Percentiles rank a stretch among this genome's conserved stretches.
Conservation (phyloP, 1,140 invertebrate genomes). For the Drosophila nigromelanica region DNA sequence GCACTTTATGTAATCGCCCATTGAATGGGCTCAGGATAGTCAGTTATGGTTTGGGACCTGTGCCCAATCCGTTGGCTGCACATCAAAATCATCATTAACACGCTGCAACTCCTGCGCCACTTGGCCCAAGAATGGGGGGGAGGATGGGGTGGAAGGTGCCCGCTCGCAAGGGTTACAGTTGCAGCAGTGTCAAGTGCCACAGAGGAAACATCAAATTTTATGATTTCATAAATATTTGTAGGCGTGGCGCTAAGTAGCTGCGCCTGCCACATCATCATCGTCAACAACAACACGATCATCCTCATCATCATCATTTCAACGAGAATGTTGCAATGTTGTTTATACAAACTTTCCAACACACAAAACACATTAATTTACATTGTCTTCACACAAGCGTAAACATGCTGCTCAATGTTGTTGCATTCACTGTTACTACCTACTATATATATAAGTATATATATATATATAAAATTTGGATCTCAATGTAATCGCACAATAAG, state of each 20-base stretch:
- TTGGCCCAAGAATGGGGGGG: neutral
- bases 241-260: slow-evolving; percentile 23
- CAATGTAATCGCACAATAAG: slow-evolving; percentile 49
- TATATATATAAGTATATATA: neutral
- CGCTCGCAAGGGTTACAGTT: slow-evolving; percentile 21
- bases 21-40: slow-evolving; percentile 42
- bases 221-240: slow-evolving; percentile 83
- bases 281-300: slow-evolving; percentile 5
- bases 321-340: slow-evolving; percentile 59
- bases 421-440: slow-evolving; percentile 25
- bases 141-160: neutral
- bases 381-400: slow-evolving; percentile 69
- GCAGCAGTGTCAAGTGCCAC: slow-evolving; percentile 69
- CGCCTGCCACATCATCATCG: neutral
- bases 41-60: slow-evolving; percentile 29
- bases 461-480: slow-evolving; percentile 1
- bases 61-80: slow-evolving; percentile 75
- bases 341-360: slow-evolving; percentile 68
- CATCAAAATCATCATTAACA: slow-evolving; percentile 83
- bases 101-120: slow-evolving; percentile 9
- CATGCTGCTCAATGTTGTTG: slow-evolving; percentile 38
- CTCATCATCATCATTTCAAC: neutral
- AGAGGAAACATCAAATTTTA: slow-evolving; percentile 83
- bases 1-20: slow-evolving; percentile 73
- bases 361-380: slow-evolving; percentile 76